A percentile compares a stretch with the other conserved stretches of the same genome.
Evolutionary conservation across 2,888 invertebrate species (phyloP).

Genomic region (Cryptus viduatorius): DNA sequence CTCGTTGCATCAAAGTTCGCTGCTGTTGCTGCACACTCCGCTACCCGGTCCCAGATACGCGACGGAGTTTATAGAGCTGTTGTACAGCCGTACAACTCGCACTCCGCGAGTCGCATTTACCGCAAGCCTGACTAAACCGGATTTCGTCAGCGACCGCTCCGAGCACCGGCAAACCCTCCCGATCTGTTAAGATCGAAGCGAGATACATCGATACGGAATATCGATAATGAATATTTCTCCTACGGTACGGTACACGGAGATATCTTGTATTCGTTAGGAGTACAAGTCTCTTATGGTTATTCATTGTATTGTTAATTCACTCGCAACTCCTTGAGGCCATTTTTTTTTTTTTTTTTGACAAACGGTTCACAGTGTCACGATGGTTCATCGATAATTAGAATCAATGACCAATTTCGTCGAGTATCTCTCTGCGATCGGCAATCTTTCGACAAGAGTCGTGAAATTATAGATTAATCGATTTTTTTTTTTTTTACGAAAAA

Average conservation of each 20-base stretch:
- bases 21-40: constrained; percentile 3
- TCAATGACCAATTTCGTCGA: background rate
- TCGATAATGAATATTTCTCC: constrained; percentile 66
- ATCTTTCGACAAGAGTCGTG: background rate
- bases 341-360: background rate
- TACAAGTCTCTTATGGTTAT: constrained; percentile 28
- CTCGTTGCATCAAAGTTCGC: constrained; percentile 52
- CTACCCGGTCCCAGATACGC: background rate
- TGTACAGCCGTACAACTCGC: constrained; percentile 28
- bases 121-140: constrained; percentile 62
- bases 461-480: background rate
- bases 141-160: constrained; percentile 48
- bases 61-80: constrained; percentile 43
- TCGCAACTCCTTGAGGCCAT: background rate
- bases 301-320: constrained; percentile 22
- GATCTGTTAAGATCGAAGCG: constrained; percentile 63
- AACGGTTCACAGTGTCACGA: background rate
- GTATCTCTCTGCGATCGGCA: background rate
- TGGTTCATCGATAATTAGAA: background rate
- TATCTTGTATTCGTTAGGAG: constrained; percentile 61
- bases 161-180: constrained; percentile 37
- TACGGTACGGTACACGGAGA: constrained; percentile 48
- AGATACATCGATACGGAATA: constrained; percentile 60
- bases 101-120: constrained; percentile 54
- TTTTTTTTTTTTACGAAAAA: constrained; percentile 14